These are phyloP conservation scores for Phragmatobia fuliginosa DNA, from an alignment of 2,888 invertebrate species.

Conservation along the genomic window DNA sequence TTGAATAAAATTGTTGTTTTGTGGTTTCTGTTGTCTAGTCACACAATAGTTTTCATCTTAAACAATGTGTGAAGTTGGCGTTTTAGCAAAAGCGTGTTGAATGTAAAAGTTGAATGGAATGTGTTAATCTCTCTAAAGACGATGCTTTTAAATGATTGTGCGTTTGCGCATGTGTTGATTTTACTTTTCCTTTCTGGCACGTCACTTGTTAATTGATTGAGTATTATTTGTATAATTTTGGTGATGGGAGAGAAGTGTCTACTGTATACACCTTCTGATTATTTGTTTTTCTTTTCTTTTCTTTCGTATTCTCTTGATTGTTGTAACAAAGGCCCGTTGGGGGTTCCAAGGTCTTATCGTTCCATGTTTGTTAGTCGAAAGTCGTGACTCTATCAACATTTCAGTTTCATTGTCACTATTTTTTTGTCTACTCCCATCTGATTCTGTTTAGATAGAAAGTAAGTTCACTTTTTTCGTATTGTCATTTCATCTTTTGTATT, in stretches of 20 bases:
- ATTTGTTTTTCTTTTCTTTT: constrained; percentile 7
- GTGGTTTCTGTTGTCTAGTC: constrained; percentile 9
- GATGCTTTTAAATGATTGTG: constrained; percentile 18
- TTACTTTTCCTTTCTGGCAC: constrained; percentile 31
- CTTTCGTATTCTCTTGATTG: constrained; percentile 6
- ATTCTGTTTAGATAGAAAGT: constrained; percentile 71
- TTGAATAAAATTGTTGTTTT: background rate
- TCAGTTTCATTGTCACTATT: constrained; percentile 65
- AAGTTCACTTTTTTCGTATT: constrained; percentile 65
- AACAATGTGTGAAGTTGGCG: constrained; percentile 12
- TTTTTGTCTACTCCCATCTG: constrained; percentile 64
- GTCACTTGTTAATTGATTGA: constrained; percentile 26
- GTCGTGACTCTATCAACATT: constrained; percentile 73
- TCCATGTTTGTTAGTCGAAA: constrained; percentile 61
- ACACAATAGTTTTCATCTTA: constrained; percentile 14
- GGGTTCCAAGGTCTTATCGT: constrained; percentile 45
- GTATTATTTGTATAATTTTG: constrained; percentile 27
- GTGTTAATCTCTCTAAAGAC: constrained; percentile 16
- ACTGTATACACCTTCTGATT: constrained; percentile 14
- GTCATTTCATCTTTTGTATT: constrained; percentile 60
- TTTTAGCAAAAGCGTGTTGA: constrained; percentile 35
- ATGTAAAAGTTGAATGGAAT: constrained; percentile 37
- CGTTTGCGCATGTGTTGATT: constrained; percentile 25
- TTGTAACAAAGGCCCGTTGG: constrained; percentile 33
- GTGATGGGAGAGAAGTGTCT: constrained; percentile 9